Conservation (phyloP, 2,113 vertebrate genomes). For the Patagioenas fasciata region DNA sequence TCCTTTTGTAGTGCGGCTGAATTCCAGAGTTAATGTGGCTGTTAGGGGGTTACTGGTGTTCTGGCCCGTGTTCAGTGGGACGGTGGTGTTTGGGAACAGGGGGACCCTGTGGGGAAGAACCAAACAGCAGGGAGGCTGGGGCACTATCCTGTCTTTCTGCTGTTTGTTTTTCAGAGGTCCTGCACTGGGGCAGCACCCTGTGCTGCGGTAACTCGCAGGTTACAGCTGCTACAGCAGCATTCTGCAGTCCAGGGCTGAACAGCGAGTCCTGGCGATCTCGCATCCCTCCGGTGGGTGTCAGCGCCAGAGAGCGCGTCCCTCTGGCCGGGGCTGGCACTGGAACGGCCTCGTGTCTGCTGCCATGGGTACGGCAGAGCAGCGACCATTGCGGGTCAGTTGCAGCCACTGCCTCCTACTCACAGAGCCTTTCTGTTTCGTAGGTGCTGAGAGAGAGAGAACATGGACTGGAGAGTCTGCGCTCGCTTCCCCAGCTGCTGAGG, state of each 20-base stretch:
- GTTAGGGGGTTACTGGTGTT: not conserved
- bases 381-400: accelerated
- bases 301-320: not conserved
- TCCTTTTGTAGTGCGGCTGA: not conserved
- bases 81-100: accelerated
- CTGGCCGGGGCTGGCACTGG: accelerated
- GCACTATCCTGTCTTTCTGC: not conserved
- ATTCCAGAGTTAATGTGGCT: accelerated
- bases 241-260: accelerated
- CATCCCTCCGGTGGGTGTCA: accelerated
- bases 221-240: not conserved
- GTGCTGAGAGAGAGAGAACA: not conserved
- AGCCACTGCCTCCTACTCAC: not conserved
- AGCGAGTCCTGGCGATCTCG: accelerated
- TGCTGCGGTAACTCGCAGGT: accelerated
- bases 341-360: not conserved
- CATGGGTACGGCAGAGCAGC: not conserved
- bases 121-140: not conserved
- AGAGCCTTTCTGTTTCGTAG: not conserved
- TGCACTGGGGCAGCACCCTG: not conserved
- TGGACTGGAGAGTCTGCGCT: no score
- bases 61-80: not conserved
- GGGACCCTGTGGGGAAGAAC: not conserved
- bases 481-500: not conserved
- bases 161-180: not conserved